phyloP scores from a whole-genome alignment of 2,888 invertebrate genomes.

The Leucophenga montana region DNA sequence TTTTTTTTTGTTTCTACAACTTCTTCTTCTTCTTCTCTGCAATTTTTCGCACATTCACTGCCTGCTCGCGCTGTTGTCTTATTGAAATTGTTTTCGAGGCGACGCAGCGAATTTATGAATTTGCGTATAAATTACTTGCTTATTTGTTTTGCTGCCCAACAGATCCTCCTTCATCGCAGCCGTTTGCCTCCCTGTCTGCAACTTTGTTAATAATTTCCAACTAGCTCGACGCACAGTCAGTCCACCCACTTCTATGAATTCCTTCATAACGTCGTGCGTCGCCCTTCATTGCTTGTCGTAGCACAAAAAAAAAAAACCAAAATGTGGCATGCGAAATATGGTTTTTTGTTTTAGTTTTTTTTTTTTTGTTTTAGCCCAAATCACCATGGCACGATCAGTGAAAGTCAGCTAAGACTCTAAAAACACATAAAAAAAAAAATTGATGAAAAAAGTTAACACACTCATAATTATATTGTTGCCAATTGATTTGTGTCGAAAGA shows the following conservation, averaged over 20 bases:
- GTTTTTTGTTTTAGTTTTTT: not conserved
- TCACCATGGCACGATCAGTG: slow-evolving; percentile 11
- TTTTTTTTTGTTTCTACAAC: not conserved
- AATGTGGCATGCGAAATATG: slow-evolving; percentile 1
- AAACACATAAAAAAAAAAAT: not conserved
- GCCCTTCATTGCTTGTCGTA: not conserved
- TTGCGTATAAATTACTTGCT: slow-evolving; percentile 5
- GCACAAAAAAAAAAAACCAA: no score
- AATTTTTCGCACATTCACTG: not conserved
- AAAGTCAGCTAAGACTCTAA: not conserved
- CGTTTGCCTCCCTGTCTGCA: not conserved
- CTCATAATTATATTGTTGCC: slow-evolving; percentile 1
- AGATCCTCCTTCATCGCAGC: no score
- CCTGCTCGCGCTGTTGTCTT: not conserved
- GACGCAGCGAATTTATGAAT: slow-evolving; percentile 6
- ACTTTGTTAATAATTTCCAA: no score
- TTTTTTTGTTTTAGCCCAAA: not conserved
- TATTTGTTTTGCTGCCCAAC: not conserved
- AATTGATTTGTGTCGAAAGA: slow-evolving; percentile 6
- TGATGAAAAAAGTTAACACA: not conserved
- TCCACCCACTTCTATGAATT: not conserved
- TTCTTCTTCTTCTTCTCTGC: not conserved
- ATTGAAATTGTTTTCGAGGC: slow-evolving; percentile 4
- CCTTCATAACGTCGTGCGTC: not conserved
- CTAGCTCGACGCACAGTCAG: no score